Evolutionary conservation across 2,888 invertebrate genomes (phyloP).

Genomic region (Psylliodes chrysocephalus): DNA sequence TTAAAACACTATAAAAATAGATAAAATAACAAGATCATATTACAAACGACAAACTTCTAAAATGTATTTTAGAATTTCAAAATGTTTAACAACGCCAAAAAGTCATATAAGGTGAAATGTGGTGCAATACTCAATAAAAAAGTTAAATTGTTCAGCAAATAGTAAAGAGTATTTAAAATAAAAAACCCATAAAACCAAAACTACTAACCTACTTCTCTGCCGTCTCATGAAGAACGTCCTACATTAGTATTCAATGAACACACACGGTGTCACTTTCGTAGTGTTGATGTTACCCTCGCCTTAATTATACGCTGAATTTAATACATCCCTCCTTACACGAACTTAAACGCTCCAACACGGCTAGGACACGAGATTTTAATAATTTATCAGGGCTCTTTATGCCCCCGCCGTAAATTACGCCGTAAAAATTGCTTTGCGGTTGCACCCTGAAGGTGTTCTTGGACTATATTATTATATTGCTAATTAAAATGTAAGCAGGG

Average conservation of each 20-base stretch:
- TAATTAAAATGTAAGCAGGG: not conserved
- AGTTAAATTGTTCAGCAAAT: no score
- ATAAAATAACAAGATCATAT: no score
- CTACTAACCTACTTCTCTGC: not conserved
- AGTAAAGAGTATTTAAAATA: no score
- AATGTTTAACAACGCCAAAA: no score
- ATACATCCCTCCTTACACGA: not conserved
- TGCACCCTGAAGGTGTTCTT: not conserved
- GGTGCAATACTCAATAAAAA: no score
- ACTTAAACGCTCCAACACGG: not conserved
- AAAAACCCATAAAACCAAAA: not conserved
- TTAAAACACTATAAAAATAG: no score
- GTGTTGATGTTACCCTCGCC: conserved; percentile 1
- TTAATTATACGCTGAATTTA: not conserved
- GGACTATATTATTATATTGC: not conserved
- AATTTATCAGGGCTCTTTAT: not conserved
- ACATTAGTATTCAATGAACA: not conserved
- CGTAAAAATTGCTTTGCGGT: not conserved
- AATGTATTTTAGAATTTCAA: no score
- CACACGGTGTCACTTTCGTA: not conserved
- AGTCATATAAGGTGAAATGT: no score
- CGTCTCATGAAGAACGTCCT: not conserved
- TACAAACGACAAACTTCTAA: no score
- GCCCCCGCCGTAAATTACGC: not conserved
- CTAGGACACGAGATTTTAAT: not conserved